Base-by-base conservation (phyloP, 2,797 vertebrate species). In the Balearica regulorum region DNA sequence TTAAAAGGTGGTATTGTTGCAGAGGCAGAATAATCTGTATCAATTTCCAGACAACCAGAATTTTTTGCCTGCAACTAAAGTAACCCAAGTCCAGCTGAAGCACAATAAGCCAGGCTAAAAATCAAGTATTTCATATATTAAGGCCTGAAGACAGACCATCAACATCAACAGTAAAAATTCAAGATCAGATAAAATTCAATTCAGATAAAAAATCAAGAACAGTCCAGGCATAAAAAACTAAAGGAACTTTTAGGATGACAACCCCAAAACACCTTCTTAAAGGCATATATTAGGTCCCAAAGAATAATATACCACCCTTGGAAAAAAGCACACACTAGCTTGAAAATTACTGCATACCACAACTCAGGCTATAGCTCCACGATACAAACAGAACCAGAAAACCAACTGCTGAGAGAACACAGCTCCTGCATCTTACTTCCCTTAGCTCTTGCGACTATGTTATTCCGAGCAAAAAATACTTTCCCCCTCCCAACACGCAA, bases 351-450 rank as follows among this genome's bases (percentile, higher is more conserved):
- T 39, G 39, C n/a, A 13, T 13, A 33, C 16, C 6, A 21, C 37
- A 46, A 25, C 25, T 39, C 25, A 24, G 37, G 24, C 24, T n/a
- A 5, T 6, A 64, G 51, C 51, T 35, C 51, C 49, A 46, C 0
- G 1, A 15, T 21, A 49, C 22, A 24, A n/a, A 39, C 5, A n/a
- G 39, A 54, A 51, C 6, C 20, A 3, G 0, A 70, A 21, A n/a
- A 19, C 5, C 4, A 16, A 48, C 18, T 61, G 60, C 49, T 24
- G 31, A 31, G 71, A 35, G 33, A 37, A 64, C 7, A 49, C 21
- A 43, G 29, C 18, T 55, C 41, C 48, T 8, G 5, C 11, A 39
- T 10, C 22, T 13, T 17, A 16, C 16, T 49, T 43, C 41, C 70
- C 25, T n/a, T 15, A 7, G 18, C 33, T 41, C 78, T 61, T 31